Percentiles rank a stretch among this genome's conserved stretches.
These are phyloP conservation scores for Chrysemys picta DNA, from an alignment of 2,113 vertebrate genomes.

Conservation along the genomic window DNA sequence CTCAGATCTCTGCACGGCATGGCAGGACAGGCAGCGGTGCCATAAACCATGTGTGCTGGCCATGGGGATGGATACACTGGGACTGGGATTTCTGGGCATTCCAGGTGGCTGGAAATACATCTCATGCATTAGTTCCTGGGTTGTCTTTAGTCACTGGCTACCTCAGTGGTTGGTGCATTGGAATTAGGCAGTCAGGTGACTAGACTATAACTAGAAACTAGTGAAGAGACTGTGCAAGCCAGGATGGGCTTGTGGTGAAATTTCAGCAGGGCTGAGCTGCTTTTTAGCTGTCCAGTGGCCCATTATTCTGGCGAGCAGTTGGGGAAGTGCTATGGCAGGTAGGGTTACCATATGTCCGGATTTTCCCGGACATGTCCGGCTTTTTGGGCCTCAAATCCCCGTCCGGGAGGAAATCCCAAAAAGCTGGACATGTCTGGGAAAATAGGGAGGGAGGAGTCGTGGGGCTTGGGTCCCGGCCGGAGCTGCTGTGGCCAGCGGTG, in stretches of 20 bases:
- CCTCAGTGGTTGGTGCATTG: too few species aligned
- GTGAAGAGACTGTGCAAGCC: background rate
- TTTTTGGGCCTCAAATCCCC: too few species aligned
- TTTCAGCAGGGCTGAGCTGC: background rate
- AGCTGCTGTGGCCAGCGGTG: too few species aligned
- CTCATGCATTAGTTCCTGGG: background rate
- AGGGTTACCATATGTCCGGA: too few species aligned
- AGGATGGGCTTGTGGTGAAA: background rate
- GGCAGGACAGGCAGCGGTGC: background rate
- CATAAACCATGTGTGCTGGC: fast-evolving
- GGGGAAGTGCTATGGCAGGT: background rate
- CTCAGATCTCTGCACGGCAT: fast-evolving
- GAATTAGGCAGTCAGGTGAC: background rate
- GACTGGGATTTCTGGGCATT: fast-evolving
- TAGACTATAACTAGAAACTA: background rate
- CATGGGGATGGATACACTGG: fast-evolving
- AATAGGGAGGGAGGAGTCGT: too few species aligned
- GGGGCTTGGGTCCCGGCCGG: too few species aligned
- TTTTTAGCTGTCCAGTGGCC: background rate
- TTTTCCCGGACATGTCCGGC: too few species aligned
- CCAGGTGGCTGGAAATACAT: fast-evolving
- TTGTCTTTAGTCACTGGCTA: too few species aligned
- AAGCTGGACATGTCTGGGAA: too few species aligned
- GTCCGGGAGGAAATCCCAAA: too few species aligned
- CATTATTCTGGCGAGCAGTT: background rate